Conservation (phyloP, 2,888 invertebrate genomes). For the Nesidiocoris tenuis region DNA sequence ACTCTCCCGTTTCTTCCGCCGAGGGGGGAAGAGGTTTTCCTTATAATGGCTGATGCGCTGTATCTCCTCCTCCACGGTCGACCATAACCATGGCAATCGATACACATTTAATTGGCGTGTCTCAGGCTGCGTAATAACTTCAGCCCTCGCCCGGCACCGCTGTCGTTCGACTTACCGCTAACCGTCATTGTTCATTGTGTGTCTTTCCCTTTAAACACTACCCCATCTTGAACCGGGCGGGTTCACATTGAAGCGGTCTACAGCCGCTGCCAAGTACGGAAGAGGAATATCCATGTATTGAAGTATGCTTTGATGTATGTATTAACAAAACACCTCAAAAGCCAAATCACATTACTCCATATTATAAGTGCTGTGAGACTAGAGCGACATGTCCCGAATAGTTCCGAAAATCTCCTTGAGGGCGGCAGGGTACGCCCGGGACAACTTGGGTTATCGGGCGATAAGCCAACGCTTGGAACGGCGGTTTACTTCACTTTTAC, state of each 20-base stretch:
- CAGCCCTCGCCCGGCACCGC: constrained; percentile 12
- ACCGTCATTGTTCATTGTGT: constrained; percentile 17
- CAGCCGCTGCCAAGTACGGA: background rate
- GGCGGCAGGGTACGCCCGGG: too few species aligned
- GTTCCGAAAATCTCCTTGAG: too few species aligned
- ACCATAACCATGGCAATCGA: constrained; percentile 29
- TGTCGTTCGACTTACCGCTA: background rate
- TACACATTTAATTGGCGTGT: constrained; percentile 49
- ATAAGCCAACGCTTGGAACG: too few species aligned
- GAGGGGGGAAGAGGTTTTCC: constrained; percentile 21
- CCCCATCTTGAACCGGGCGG: background rate
- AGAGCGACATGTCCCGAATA: too few species aligned
- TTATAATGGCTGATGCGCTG: constrained; percentile 33
- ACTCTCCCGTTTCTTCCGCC: background rate
- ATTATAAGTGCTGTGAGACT: too few species aligned
- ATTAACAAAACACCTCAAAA: too few species aligned
- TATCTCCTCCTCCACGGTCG: background rate
- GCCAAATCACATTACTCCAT: too few species aligned
- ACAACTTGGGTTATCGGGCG: too few species aligned
- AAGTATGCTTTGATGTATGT: too few species aligned
- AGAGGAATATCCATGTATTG: too few species aligned
- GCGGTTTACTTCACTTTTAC: too few species aligned
- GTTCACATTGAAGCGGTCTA: background rate
- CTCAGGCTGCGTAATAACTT: constrained; percentile 42
- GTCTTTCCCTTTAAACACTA: constrained; percentile 18